These are phyloP conservation scores for Jaculus jaculus DNA, from an alignment of 2,113 vertebrate genomes.

Conservation along the genomic window DNA sequence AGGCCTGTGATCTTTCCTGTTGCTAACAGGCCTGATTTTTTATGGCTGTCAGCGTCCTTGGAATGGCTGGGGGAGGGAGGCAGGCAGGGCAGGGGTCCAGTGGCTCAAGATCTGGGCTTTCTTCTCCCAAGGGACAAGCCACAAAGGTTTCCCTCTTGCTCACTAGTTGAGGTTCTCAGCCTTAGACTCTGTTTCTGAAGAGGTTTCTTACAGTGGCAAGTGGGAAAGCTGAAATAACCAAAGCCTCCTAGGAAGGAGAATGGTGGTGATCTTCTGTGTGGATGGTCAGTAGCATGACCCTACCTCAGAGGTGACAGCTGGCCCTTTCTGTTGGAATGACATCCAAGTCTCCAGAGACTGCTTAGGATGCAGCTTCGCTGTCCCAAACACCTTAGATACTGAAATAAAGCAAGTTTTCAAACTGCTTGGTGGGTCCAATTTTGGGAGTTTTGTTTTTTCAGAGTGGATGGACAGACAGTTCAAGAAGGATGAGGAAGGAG, in stretches of 20 bases:
- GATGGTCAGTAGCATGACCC: not conserved
- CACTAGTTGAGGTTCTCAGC: not conserved
- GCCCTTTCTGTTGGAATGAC: not conserved
- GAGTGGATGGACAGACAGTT: not conserved
- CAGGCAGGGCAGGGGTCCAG: not conserved
- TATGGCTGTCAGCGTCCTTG: conserved; percentile 73
- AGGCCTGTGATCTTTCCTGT: conserved; percentile 76
- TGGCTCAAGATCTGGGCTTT: not conserved
- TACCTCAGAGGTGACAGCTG: not conserved
- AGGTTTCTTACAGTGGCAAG: not conserved
- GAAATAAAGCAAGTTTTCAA: conserved; percentile 37
- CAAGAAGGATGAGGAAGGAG: not conserved
- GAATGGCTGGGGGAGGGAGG: conserved; percentile 44
- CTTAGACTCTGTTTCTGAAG: not conserved
- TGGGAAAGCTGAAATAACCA: not conserved
- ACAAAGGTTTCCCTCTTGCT: conserved; percentile 36
- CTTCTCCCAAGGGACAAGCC: conserved; percentile 42
- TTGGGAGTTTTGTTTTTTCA: not conserved
- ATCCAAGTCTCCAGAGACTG: not conserved
- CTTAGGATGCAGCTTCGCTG: not conserved
- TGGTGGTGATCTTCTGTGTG: not conserved
- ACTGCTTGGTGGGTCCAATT: not conserved
- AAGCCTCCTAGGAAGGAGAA: conserved; percentile 40
- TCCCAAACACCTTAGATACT: not conserved
- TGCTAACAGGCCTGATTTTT: conserved; percentile 71